Evolutionary conservation across 1,140 invertebrate genomes (phyloP).

Genomic region (Lasioglossum albipes): DNA sequence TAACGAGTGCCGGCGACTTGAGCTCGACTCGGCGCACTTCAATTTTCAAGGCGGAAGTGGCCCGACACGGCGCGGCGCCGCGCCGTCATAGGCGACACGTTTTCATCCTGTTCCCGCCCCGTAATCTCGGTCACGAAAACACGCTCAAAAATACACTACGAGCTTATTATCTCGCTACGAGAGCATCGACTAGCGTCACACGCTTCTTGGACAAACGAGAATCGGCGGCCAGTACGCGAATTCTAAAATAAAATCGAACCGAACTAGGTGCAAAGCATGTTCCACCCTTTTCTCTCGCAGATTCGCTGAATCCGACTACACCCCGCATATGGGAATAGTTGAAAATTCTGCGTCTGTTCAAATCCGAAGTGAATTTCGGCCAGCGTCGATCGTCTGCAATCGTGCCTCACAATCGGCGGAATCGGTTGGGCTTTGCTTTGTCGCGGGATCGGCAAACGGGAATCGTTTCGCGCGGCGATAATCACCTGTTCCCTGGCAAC

Average conservation of each 20-base stretch:
- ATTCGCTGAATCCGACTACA: too few relatives aligned
- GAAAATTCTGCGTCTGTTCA: too few relatives aligned
- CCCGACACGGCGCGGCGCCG: neutral
- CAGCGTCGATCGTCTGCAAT: too few relatives aligned
- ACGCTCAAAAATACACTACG: constrained; percentile 10
- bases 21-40: neutral
- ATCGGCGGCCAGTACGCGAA: too few relatives aligned
- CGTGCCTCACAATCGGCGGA: too few relatives aligned
- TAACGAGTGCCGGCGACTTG: constrained; percentile 31
- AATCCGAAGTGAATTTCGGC: too few relatives aligned
- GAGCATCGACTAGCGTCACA: neutral
- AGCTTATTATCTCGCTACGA: neutral
- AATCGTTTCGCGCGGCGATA: constrained; percentile 14
- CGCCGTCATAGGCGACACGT: neutral
- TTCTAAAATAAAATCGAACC: too few relatives aligned
- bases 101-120: neutral
- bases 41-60: neutral
- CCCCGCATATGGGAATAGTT: too few relatives aligned
- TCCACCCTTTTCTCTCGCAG: too few relatives aligned
- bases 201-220: neutral
- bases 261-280: too few relatives aligned
- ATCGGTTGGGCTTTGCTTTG: too few relatives aligned
- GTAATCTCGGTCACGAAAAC: constrained; percentile 4
- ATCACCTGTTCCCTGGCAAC: constrained; percentile 23
- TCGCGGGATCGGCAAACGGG: too few relatives aligned